Evolutionary conservation across 2,888 invertebrate genomes (phyloP), one percentile per base, ranked within the genome.

Genomic region (Volucella inanis): DNA sequence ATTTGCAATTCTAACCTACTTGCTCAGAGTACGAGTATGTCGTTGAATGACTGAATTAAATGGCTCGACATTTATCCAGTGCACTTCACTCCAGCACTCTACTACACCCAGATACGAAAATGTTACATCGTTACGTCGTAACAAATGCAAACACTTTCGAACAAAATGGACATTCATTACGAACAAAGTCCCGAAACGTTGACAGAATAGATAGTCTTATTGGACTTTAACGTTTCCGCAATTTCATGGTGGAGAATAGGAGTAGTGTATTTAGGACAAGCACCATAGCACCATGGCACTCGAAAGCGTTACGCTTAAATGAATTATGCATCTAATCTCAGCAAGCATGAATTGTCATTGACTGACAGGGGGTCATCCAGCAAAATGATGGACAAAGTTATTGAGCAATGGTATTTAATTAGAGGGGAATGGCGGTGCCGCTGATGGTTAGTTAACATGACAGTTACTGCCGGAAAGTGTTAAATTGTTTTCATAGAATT

Each of bases 81-180:
- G 31, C 31, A 31, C 31, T 31, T 31, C 31, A 31, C 31, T 31
- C 4, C 4, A 31, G 6, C 6, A 31, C 6, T 3, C 31, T 6
- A 6, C 31, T 31, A 31, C 31, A 1, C 31, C 31, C 4, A 31
- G 31, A 6, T 31, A 6, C 31, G 31, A 31, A 31, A 31, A 31
- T 2, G 31, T 31, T 31, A 31, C 31, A 31, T 31, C 31, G 31
- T 31, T 31, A 31, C 31, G 6, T 31, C 6, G 31, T 31, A 31
- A 31, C 31, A 57, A 3, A 9, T 49, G 55, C 55, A 68, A 68
- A 68, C 68, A 49, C 57, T 70, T 31, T 70, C 70, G 39, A 49
- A 57, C 49, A 15, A 14, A 70, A 55, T 39, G 57, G 49, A 57
- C 57, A 70, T 59, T 70, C 70, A 70, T 70, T 59, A 57, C 39